Evolutionary conservation across 1,140 invertebrate species (phyloP).

Genomic region (Drosophila mojavensis): DNA sequence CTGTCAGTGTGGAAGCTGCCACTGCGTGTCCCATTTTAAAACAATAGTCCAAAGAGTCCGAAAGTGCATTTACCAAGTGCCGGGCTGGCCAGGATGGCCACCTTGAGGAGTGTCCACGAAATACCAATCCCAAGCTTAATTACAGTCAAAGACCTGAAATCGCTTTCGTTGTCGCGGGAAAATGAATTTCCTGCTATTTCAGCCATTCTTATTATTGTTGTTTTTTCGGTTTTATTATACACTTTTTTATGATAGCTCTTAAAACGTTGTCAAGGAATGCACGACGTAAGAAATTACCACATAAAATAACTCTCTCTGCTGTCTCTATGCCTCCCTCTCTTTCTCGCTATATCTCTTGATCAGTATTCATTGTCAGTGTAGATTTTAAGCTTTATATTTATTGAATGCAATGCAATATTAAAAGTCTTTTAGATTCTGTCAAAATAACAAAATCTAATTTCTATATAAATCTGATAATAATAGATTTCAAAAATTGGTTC

Average conservation of each 20-base stretch:
- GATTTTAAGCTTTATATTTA: too few relatives aligned
- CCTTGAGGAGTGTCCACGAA: neutral
- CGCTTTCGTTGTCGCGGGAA: constrained; percentile 39
- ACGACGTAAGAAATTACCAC: too few relatives aligned
- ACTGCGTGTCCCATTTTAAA: neutral
- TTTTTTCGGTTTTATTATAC: constrained; percentile 41
- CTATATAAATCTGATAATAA: too few relatives aligned
- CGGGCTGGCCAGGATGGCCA: constrained; percentile 23
- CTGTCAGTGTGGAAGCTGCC: neutral
- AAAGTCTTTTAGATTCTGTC: too few relatives aligned
- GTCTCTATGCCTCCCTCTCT: too few relatives aligned
- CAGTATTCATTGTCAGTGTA: too few relatives aligned
- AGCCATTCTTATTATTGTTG: constrained; percentile 57
- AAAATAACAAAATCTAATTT: too few relatives aligned
- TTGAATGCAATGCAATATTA: too few relatives aligned
- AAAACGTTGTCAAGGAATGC: neutral
- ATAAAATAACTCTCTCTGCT: too few relatives aligned
- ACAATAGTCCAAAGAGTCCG: constrained; percentile 2
- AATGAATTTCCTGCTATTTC: constrained; percentile 63
- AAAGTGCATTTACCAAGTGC: constrained; percentile 29
- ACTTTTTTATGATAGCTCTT: neutral
- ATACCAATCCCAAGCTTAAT: constrained; percentile 23
- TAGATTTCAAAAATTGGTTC: neutral
- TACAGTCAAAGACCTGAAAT: constrained; percentile 31
- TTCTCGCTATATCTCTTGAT: too few relatives aligned